These are phyloP conservation scores for Maniola jurtina DNA, from an alignment of 1,140 invertebrate genomes.

Conservation along the genomic window DNA sequence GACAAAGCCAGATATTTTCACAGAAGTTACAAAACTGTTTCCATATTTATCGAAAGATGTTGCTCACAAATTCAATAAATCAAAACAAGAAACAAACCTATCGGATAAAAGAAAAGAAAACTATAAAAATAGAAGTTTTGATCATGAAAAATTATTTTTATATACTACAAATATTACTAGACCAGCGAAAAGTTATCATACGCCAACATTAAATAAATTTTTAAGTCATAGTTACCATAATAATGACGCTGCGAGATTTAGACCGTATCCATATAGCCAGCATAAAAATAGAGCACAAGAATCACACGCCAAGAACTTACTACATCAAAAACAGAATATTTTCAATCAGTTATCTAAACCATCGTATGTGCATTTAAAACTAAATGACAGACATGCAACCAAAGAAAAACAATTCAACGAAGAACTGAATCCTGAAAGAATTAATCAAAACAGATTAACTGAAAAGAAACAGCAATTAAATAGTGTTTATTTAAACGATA, in stretches of 20 bases:
- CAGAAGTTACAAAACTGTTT: constrained; percentile 53
- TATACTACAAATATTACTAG: not conserved
- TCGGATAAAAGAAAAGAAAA: not conserved
- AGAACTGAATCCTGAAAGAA: not conserved
- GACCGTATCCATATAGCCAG: not conserved
- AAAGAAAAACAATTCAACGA: not conserved
- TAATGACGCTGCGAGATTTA: not conserved
- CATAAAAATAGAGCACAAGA: not conserved
- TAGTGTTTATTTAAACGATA: not conserved
- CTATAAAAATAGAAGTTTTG: not conserved
- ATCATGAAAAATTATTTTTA: not conserved
- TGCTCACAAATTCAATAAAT: constrained; percentile 2
- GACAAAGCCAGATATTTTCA: constrained; percentile 42
- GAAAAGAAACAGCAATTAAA: not conserved
- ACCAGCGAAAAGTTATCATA: not conserved
- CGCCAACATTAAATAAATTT: not conserved
- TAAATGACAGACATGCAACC: not conserved
- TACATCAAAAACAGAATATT: not conserved
- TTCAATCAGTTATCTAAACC: not conserved
- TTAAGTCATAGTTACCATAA: not conserved
- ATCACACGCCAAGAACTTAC: not conserved
- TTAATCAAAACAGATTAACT: not conserved
- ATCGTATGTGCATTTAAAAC: not conserved
- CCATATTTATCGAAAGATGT: constrained; percentile 36
- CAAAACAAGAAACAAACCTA: constrained; percentile 5